These are phyloP conservation scores for Crotalus horridus DNA, from an alignment of 2,113 vertebrate genomes.

Conservation along the genomic window DNA sequence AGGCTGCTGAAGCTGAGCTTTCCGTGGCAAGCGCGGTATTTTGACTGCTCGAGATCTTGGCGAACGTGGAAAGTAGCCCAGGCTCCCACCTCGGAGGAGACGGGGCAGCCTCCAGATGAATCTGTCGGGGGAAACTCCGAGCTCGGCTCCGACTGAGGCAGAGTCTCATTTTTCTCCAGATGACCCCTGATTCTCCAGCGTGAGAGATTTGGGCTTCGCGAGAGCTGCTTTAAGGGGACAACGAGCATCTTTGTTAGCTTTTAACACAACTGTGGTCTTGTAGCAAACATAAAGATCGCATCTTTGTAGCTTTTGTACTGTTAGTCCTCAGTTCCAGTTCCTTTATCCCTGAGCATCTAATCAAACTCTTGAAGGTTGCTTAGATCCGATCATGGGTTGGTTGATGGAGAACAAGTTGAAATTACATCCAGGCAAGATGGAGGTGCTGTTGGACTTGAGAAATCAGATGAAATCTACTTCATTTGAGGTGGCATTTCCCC, in stretches of 20 bases:
- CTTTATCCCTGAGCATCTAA: not conserved
- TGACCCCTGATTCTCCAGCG: constrained; percentile 56
- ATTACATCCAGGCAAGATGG: not conserved
- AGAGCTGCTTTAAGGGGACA: constrained; percentile 55
- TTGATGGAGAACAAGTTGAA: not conserved
- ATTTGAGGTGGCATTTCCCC: not conserved
- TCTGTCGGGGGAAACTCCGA: constrained; percentile 51
- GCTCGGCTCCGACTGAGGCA: constrained; percentile 46
- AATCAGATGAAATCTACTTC: not conserved
- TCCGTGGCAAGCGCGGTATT: constrained; percentile 17
- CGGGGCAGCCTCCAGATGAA: constrained; percentile 48
- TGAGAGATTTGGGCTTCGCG: constrained; percentile 36
- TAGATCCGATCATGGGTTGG: not conserved
- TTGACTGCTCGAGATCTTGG: constrained; percentile 64
- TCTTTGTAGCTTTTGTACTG: constrained; percentile 8
- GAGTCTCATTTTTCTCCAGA: constrained; percentile 61
- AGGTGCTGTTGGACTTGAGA: not conserved
- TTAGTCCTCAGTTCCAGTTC: not conserved
- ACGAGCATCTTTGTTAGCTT: constrained; percentile 64
- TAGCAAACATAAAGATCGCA: constrained; percentile 62
- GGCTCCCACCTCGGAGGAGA: constrained; percentile 43
- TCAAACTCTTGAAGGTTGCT: not conserved
- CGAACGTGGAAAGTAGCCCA: constrained; percentile 49
- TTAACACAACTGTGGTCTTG: constrained; percentile 65
- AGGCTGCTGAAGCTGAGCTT: constrained; percentile 21